Evolutionary conservation across 23 tunicate genomes (phyloP), one percentile per base, ranked within the genome.

Genomic region (Oikopleura dioica): DNA sequence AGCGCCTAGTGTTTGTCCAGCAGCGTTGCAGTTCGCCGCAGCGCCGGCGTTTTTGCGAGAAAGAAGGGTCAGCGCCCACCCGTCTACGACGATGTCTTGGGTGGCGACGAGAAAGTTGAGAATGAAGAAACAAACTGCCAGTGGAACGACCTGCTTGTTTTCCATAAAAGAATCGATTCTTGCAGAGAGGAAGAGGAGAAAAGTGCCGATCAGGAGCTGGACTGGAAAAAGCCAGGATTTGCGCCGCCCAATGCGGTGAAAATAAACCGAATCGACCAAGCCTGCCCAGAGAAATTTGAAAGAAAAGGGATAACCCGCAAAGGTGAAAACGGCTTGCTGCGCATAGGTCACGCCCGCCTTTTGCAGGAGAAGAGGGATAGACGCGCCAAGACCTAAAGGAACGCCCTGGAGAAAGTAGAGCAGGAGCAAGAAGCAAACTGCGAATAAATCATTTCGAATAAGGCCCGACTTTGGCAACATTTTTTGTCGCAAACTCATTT

Each of bases 191-290:
- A 63, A 63, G 72, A 63, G 29, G 4, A 63, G 33, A 63, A 63
- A 63, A 21, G 26, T 23, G 2, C 72, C 72, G 33, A 63, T 63
- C 4, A 28, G 33, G 5, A 63, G 16, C 26, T 63, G 72, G 26
- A 63, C 72, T 28, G 72, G 72, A 28, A 63, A 63, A 63, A 63
- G 72, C 72, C 72, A 63, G 30, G 72, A 63, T 63, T 63, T 63
- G 33, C 72, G 72, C 4, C 72, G 72, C 33, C 72, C 72, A 28
- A 63, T 2, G 2, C 33, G 29, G 30, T 63, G 30, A 21, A 63
- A 12, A 63, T 63, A 63, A 24, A 63, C 32, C 29, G 72, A 23
- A 28, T 63, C 72, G 5, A 63, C 72, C 33, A 63, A 63, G 33
- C 72, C 72, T 12, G 72, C 16, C 72, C 72, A 63, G 4, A 63